Percentiles rank a stretch among this genome's conserved stretches.
Evolutionary conservation across 2,888 invertebrate genomes (phyloP).

Genomic region (Digitonthophagus gazella): DNA sequence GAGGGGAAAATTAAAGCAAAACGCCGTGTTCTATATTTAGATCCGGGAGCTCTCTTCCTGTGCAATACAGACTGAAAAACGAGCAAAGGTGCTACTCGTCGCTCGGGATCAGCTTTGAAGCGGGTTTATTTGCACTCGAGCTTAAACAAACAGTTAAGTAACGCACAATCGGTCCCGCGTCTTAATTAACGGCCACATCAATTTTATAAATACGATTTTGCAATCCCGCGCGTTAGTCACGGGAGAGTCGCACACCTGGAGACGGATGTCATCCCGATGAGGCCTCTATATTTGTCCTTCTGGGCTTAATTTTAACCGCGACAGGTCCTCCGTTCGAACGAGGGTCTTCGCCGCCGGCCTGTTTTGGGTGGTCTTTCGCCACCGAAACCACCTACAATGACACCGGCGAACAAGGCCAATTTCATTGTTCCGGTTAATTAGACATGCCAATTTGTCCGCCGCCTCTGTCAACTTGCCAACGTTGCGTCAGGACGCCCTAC

Average conservation of each 20-base stretch:
- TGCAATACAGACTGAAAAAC: background rate
- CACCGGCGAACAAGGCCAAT: constrained; percentile 6
- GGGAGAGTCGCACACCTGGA: background rate
- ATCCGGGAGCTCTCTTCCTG: background rate
- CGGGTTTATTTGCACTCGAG: background rate
- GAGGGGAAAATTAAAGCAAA: background rate
- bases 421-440: constrained; percentile 14
- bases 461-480: constrained; percentile 12
- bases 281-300: background rate
- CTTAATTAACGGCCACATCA: background rate
- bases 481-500: background rate
- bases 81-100: background rate
- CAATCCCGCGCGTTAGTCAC: background rate
- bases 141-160: background rate
- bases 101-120: background rate
- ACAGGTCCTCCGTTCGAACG: background rate
- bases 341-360: background rate
- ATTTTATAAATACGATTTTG: background rate
- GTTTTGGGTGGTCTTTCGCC: constrained; percentile 6
- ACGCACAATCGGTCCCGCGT: background rate
- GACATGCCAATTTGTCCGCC: constrained; percentile 9
- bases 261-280: background rate
- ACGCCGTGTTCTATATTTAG: background rate
- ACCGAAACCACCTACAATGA: background rate
- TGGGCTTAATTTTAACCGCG: background rate